Evolutionary conservation across 2,888 invertebrate genomes (phyloP).

Genomic region (Euproctis similis): DNA sequence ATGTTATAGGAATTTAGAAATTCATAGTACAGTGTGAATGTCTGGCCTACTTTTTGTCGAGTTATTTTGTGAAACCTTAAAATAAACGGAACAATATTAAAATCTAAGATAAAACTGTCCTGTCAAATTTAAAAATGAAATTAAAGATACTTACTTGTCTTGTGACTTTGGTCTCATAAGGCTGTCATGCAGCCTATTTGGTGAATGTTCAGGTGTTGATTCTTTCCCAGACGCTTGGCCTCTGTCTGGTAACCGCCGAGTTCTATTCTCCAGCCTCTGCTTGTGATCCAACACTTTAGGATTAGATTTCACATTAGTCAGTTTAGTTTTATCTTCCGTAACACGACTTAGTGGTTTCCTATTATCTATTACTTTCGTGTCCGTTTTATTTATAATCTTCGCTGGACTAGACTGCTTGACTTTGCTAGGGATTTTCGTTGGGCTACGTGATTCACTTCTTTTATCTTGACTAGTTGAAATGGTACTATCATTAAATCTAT

Average conservation of each 20-base stretch:
- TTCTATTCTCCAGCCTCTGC: conserved; percentile 45
- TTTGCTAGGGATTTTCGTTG: conserved; percentile 66
- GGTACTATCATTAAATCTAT: conserved; percentile 63
- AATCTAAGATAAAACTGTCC: no score
- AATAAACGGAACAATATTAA: no score
- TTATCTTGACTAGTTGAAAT: conserved; percentile 65
- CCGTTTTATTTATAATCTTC: conserved; percentile 28
- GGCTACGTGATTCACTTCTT: conserved; percentile 27
- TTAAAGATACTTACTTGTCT: conserved; percentile 54
- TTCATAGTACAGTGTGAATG: no score
- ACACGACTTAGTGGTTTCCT: conserved; percentile 49
- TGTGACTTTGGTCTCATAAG: conserved; percentile 24
- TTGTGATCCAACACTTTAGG: conserved; percentile 36
- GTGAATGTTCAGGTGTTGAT: conserved; percentile 78
- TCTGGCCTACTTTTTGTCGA: no score
- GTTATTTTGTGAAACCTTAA: no score
- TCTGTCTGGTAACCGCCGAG: conserved; percentile 55
- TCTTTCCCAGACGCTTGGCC: conserved; percentile 79
- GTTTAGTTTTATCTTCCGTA: conserved; percentile 48
- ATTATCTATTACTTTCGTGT: conserved; percentile 22
- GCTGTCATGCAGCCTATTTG: conserved; percentile 53
- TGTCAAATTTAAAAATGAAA: no score
- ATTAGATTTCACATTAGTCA: conserved; percentile 30
- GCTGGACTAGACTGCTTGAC: conserved; percentile 71
- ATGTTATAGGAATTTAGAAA: no score